Evolutionary conservation across 2,888 invertebrate species (phyloP).

Genomic region (Hyles lineata): DNA sequence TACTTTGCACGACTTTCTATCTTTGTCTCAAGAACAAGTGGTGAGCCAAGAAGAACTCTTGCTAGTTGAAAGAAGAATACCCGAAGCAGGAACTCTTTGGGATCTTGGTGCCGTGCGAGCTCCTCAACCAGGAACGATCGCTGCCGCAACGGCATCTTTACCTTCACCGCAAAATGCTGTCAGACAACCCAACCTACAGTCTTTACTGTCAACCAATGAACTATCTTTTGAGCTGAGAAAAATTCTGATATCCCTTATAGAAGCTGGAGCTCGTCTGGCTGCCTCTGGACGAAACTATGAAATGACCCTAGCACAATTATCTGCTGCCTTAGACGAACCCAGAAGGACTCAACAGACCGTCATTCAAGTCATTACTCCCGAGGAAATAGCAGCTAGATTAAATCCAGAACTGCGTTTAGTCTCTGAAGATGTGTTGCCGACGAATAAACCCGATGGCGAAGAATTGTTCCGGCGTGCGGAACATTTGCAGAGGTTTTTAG

Average conservation of each 20-base stretch:
- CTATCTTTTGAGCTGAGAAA: constrained; percentile 72
- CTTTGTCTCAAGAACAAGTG: constrained; percentile 70
- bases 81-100: constrained; percentile 74
- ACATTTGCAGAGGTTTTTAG: constrained; percentile 70
- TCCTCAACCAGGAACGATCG: constrained; percentile 69
- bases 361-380: constrained; percentile 73
- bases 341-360: constrained; percentile 53
- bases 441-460: constrained; percentile 39
- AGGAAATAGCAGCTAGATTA: constrained; percentile 69
- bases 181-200: constrained; percentile 74
- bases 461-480: constrained; percentile 66
- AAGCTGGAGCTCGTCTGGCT: constrained; percentile 75
- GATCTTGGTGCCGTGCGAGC: constrained; percentile 75
- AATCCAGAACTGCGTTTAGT: constrained; percentile 43
- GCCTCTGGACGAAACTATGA: constrained; percentile 75
- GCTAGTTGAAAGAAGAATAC: constrained; percentile 67
- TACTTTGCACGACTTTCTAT: constrained; percentile 73
- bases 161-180: constrained; percentile 63
- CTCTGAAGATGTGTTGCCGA: constrained; percentile 38
- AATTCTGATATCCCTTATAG: constrained; percentile 75
- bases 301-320: constrained; percentile 66
- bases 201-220: constrained; percentile 75
- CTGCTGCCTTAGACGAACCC: constrained; percentile 72
- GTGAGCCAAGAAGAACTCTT: constrained; percentile 70
- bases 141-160: constrained; percentile 73